Base-by-base conservation (phyloP, 2,797 vertebrate species). In the Poecilia velifera region DNA sequence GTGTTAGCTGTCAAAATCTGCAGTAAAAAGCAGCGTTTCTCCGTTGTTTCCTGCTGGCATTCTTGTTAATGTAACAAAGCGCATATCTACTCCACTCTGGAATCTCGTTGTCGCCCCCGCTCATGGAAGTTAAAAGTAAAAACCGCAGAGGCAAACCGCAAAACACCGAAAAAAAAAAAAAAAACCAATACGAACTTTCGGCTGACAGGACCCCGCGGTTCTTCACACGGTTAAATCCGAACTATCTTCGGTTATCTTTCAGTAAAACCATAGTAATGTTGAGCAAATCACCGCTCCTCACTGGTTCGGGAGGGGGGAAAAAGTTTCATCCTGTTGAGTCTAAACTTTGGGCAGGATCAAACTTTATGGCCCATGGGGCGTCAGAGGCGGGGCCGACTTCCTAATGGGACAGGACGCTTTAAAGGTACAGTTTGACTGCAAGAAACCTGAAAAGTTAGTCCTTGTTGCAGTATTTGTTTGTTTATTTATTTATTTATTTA, bases 321-420 rank as follows among this genome's bases (percentile, higher is more conserved):
- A 93, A 72, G 93, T 94, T 91, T 84, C 89, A 90, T 89, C 84
- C 88, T 91, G 92, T 95, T 92, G 84, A 86, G 84, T 91, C 93
- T 91, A 93, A 96, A 96, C 93, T 96, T 96, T 93, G 95, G 95
- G 94, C 94, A 94, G 95, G 95, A 96, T 94, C 91, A 95, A 96
- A 96, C 95, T 96, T 95, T 94, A 93, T 94, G 94, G 96, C 94
- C 95, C 95, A 95, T 92, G 94, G 95, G 94, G 94, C 82, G 93
- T 77, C 34, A 70, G 89, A 8, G 95, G 95, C 90, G 95, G 95
- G 51, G 91, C 92, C 78, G 83, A 55, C 66, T 86, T 87, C 77
- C 88, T 87, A 91, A 82, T 89, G 90, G 94, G 91, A 91, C 82
- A 62, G 78, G 90, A 88, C 85, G n/a, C 77, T 94, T 96, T 96